phyloP scores from a whole-genome alignment of 2,888 invertebrate species.

The Mimas tiliae region DNA sequence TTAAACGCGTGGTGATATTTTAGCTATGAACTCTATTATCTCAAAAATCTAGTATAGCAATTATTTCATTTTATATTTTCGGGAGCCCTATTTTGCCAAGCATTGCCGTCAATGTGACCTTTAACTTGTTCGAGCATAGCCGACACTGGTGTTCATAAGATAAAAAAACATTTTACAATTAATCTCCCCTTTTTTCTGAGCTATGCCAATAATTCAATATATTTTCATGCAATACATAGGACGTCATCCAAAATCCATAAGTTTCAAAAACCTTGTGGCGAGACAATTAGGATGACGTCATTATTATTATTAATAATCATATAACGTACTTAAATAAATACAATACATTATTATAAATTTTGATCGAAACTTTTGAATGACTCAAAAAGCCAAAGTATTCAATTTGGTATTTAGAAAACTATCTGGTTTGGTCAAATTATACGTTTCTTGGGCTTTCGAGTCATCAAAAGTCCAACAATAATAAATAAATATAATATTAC shows the following conservation, averaged over 20 bases:
- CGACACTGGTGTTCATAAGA: neutral
- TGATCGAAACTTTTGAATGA: neutral
- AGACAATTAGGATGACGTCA: neutral
- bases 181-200: neutral
- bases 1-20: too few relatives aligned
- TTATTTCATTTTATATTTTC: neutral
- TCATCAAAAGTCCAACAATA: neutral
- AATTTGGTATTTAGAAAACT: neutral
- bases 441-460: neutral
- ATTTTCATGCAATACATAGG: neutral
- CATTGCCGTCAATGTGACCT: neutral
- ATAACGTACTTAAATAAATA: constrained; percentile 18
- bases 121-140: too few relatives aligned
- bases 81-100: neutral
- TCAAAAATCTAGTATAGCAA: too few relatives aligned
- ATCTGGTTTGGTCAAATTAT: neutral
- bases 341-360: constrained; percentile 12
- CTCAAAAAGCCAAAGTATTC: neutral
- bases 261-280: neutral
- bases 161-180: neutral
- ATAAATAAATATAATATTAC: constrained; percentile 11
- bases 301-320: neutral
- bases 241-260: neutral
- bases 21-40: too few relatives aligned
- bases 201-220: constrained; percentile 1